Evolutionary conservation across 2,113 vertebrate genomes (phyloP), one percentile per base, ranked within the genome.

Genomic region (Nerophis ophidion): DNA sequence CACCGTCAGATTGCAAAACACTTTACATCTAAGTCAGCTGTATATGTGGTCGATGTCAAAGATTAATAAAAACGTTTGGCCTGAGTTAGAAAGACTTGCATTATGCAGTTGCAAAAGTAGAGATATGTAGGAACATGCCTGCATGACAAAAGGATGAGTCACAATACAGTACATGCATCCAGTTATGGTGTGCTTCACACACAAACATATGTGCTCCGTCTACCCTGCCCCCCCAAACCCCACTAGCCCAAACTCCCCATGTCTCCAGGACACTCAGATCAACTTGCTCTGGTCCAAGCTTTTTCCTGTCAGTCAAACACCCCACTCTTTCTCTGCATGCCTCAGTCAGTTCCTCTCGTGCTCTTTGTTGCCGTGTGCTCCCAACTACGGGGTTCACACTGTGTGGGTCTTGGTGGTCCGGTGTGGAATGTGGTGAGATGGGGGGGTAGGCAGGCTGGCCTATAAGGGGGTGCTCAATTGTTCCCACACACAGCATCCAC

Each of bases 381-480:
- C 79, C 80, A 82, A 82, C 70, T 84, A 79, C 60, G 10, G 80
- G 72, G 75, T 72, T 83, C 76, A 63, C 90, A 89, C 87, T 84
- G 72, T 89, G 82, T 44, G 63, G 93, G 91, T 91, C 93, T 92
- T 95, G 93, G 95, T 95, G 94, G 96, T 94, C 95, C 89, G 75
- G 85, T 89, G 87, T 87, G 91, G 93, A 94, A 92, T 94, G 92
- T 76, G 83, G 84, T 88, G 65, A 35, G 19, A 46, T 44, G 60
- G 89, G 89, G 36, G 45, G 14, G 53, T 17, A 12, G 65, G 70
- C 64, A 71, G 63, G 65, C 51, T 15, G 4, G 68, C 51, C 79
- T 79, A 80, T 87, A 82, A 72, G 60, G 76, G 90, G 91, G 89
- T 88, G 86, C 85, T 90, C 90, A 89, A 96, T 97, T 98, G 93